Evolutionary conservation across 2,888 invertebrate genomes (phyloP), one percentile per base, ranked within the genome.

Genomic region (Nomada fucata): DNA sequence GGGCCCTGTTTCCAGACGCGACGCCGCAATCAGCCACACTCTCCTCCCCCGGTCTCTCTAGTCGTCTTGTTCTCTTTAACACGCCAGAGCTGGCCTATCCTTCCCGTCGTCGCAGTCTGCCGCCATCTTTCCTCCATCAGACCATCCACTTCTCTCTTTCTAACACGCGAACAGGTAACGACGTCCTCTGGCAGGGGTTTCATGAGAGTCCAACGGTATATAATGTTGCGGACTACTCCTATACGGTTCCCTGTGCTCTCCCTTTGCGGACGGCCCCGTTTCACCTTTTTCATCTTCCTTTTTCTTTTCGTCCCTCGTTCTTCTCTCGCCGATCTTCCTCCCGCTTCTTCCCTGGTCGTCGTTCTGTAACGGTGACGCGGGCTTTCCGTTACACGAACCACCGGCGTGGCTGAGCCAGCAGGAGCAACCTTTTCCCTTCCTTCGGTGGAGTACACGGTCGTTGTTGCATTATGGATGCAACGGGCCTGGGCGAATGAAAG

Each of bases 401-500:
- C 75, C 74, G 55, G 23, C 47, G 67, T n/a, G 26, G 67, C 69
- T 67, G 75, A 57, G 55, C 61, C 68, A 71, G 71, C 77, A 69
- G 61, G 26, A 60, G 64, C 84, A 55, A 70, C 76, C 83, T 85
- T 79, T 88, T 81, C 79, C 85, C 85, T 88, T 84, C 85, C 88
- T 61, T 79, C 87, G 85, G 64, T 79, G 61, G 63, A 61, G 83
- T 61, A 67, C 69, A 50, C 69, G 64, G 42, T n/a, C 83, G 79
- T 88, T 80, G 79, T 82, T 89, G 87, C 84, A 91, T 91, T 91
- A 91, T 91, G 91, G 88, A 90, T 91, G 81, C 84, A 83, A 83
- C 84, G 71, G 82, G 69, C 72, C 73, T 42, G 75, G 63, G 68
- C 68, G 71, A 61, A 79, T 42, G 74, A 72, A 86, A 76, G 71